Evolutionary conservation across 2,888 invertebrate species (phyloP).

Genomic region (Eupeodes luniger): DNA sequence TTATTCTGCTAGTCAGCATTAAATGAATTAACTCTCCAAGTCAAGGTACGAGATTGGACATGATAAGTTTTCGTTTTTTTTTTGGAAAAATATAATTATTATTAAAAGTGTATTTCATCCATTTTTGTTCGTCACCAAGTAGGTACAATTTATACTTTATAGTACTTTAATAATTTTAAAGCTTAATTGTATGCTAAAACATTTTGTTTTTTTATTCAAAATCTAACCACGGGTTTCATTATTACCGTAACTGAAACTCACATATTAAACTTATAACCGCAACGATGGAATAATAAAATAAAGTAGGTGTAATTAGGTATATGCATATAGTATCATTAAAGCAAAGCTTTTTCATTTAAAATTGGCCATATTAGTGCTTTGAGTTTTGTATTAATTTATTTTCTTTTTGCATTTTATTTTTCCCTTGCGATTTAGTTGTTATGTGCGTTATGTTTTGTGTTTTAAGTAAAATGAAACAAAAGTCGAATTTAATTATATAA

Average conservation of each 20-base stretch:
- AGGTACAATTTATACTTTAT: too few species aligned
- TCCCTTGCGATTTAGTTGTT: slow-evolving; percentile 4
- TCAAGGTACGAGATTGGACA: too few species aligned
- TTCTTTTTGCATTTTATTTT: neutral
- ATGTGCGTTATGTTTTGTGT: too few species aligned
- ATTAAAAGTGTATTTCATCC: too few species aligned
- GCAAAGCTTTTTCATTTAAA: slow-evolving; percentile 27
- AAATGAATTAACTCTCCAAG: too few species aligned
- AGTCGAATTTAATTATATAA: slow-evolving; percentile 55
- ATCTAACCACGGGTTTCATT: neutral
- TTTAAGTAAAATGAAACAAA: slow-evolving; percentile 25
- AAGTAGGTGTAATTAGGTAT: slow-evolving; percentile 52
- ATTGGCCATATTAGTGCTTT: slow-evolving; percentile 66
- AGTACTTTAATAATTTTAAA: neutral
- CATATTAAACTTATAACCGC: neutral
- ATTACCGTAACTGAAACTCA: slow-evolving; percentile 8
- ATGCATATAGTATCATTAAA: neutral
- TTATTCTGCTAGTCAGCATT: too few species aligned
- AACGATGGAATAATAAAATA: slow-evolving; percentile 15
- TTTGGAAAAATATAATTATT: too few species aligned
- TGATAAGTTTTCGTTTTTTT: too few species aligned
- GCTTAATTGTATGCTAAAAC: neutral
- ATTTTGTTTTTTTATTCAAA: neutral
- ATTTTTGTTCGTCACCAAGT: too few species aligned
- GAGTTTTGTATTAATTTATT: neutral